Conservation (phyloP, 2,888 invertebrate species). For the Cantharis rustica region DNA sequence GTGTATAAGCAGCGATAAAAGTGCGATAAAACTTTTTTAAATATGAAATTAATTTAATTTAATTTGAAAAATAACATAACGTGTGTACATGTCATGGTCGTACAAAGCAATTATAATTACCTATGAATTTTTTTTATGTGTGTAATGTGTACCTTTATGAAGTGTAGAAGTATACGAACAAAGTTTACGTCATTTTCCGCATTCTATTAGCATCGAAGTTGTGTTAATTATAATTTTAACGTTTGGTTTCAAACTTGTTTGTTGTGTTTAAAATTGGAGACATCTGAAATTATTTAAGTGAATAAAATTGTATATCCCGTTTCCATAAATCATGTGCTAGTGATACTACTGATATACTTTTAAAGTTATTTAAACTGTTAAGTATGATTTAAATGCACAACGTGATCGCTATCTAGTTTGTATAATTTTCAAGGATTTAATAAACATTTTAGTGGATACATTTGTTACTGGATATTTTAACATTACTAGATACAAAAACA, state of each 20-base stretch:
- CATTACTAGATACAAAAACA: neutral
- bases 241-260: neutral
- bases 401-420: neutral
- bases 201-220: conserved; percentile 7
- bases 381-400: neutral
- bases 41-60: neutral
- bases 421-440: neutral
- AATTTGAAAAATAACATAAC: neutral
- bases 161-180: neutral
- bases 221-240: neutral
- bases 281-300: neutral
- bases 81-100: neutral
- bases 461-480: neutral
- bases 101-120: neutral
- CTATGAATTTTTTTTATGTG: neutral
- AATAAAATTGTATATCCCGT: neutral
- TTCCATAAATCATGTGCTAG: neutral
- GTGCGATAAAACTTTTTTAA: neutral
- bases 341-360: neutral
- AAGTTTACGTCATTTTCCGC: conserved; percentile 17
- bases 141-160: neutral
- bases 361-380: neutral
- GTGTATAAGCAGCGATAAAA: neutral
- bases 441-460: neutral
- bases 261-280: neutral